Evolutionary conservation across 2,888 invertebrate genomes (phyloP).

Genomic region (Opisthograptis luteolata): DNA sequence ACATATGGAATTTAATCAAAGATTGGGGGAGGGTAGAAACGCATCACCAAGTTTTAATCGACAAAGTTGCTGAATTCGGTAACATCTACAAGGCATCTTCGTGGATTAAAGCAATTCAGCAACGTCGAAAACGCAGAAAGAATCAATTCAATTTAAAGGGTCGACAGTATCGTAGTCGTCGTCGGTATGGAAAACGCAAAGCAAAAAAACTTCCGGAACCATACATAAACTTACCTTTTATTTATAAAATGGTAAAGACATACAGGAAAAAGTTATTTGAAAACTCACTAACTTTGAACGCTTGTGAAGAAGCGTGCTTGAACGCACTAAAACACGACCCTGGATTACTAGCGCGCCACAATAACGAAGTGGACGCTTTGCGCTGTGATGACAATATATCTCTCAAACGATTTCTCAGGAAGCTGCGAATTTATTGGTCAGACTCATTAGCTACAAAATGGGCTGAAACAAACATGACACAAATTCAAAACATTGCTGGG

Average conservation of each 20-base stretch:
- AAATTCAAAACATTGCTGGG: slow-evolving; percentile 39
- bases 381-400: slow-evolving; percentile 42
- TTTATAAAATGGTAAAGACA: slow-evolving; percentile 59
- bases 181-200: too few species aligned
- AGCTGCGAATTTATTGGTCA: slow-evolving; percentile 62
- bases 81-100: slow-evolving; percentile 38
- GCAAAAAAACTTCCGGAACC: too few species aligned
- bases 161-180: too few species aligned
- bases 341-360: slow-evolving; percentile 44
- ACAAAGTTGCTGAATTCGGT: slow-evolving; percentile 50
- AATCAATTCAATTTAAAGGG: slow-evolving; percentile 23
- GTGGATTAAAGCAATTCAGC: neutral
- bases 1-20: slow-evolving; percentile 46
- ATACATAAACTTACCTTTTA: neutral
- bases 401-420: slow-evolving; percentile 47
- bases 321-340: slow-evolving; percentile 66
- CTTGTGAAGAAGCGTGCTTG: slow-evolving; percentile 50
- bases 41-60: slow-evolving; percentile 48
- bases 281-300: slow-evolving; percentile 53
- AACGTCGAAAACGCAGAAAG: neutral
- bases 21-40: slow-evolving; percentile 55
- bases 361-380: slow-evolving; percentile 42
- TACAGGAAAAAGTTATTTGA: slow-evolving; percentile 61
- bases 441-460: slow-evolving; percentile 48
- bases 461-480: slow-evolving; percentile 39